Base-by-base conservation (phyloP, 2,797 vertebrate species). In the Oreortyx pictus region DNA sequence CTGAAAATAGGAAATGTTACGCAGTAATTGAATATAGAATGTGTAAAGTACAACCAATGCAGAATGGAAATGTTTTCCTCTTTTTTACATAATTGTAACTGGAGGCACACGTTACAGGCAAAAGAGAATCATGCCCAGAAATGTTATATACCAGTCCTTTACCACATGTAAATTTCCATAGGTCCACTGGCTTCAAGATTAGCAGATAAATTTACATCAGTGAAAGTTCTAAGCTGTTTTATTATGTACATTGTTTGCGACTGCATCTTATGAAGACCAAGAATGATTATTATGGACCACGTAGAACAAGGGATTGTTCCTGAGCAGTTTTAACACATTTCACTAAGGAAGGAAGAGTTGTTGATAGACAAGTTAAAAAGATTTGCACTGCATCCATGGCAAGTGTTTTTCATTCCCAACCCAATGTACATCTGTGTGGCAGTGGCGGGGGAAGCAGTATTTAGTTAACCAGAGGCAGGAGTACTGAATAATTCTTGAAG, bases 1-100 rank as follows among this genome's bases (percentile, higher is more conserved):
- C 44, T 80, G 65, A 84, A 91, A 92, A 65, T 39, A 62, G 74
- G 57, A 90, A 85, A 91, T 72, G n/a, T 41, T 77, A 89, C 89
- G 41, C 54, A 90, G 43, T 68, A 94, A 87, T 24, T 83, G 90
- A 80, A 94, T 88, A 82, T 7, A 88, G 41, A 5, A 82, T 37
- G 23, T 50, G 86, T 91, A 92, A 96, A 96, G 14, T 31, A 85
- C 18, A 82, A 64, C 3, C 20, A 59, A 9, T 33, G 19, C 43
- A 61, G 37, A 86, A 73, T 49, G 19, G 35, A 79, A 84, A 13
- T 4, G 6, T 76, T 88, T 79, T 35, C 33, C 78, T 62, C 84
- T 67, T 47, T n/a, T 91, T 86, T 92, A 59, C 60, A 72, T 59
- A 88, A 44, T 15, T 60, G 24, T 73, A 81, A 81, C 50, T 57